Conservation (phyloP, 2,888 invertebrate genomes). For the Cheilosia urbana region DNA sequence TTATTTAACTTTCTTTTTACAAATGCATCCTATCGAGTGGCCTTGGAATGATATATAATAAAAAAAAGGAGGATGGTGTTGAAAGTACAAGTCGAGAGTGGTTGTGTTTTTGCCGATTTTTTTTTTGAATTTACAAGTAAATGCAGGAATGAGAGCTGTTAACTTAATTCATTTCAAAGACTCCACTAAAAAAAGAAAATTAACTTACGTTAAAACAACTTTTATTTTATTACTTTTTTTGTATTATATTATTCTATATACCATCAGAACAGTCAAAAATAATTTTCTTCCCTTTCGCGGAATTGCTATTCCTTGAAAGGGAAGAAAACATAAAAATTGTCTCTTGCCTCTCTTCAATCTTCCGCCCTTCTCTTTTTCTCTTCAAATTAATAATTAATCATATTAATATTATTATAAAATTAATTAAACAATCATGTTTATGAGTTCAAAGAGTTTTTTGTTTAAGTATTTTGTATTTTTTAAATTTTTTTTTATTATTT, state of each 20-base stretch:
- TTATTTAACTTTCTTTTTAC: constrained; percentile 48
- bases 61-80: not conserved
- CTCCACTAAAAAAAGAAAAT: constrained; percentile 17
- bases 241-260: constrained; percentile 37
- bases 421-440: constrained; percentile 75
- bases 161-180: not conserved
- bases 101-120: not conserved
- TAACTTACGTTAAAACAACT: constrained; percentile 36
- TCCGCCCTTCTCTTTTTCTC: constrained; percentile 75
- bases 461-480: constrained; percentile 67
- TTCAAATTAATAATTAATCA: constrained; percentile 73
- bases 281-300: constrained; percentile 35
- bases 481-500: constrained; percentile 55
- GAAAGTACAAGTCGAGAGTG: not conserved
- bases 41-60: constrained; percentile 16
- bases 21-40: constrained; percentile 63
- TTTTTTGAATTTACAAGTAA: not conserved
- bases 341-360: constrained; percentile 61
- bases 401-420: constrained; percentile 74
- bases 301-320: constrained; percentile 10
- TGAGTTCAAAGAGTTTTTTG: constrained; percentile 64
- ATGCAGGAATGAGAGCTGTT: not conserved
- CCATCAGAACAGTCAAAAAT: constrained; percentile 46
- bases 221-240: no score
- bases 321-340: constrained; percentile 46